These are phyloP conservation scores for Palythoa caribaeorum DNA, from an alignment of 92 coral and sea anemone species.

Conservation along the genomic window DNA sequence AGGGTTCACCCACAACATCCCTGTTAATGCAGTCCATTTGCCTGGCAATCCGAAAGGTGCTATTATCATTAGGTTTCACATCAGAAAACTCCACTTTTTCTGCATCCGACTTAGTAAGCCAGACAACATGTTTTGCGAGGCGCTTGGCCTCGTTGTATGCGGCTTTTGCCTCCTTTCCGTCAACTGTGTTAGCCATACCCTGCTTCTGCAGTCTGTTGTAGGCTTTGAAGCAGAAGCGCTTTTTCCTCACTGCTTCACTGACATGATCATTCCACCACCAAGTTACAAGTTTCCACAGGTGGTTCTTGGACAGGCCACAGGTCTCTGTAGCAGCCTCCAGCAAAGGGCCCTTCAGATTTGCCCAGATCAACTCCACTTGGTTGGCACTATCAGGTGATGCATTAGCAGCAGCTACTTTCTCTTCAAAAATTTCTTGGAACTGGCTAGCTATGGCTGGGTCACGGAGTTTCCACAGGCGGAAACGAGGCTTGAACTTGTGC, in stretches of 20 bases:
- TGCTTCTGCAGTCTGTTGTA: neutral
- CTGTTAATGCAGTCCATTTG: neutral
- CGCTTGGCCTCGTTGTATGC: neutral
- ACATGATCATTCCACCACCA: neutral
- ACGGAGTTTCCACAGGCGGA: neutral
- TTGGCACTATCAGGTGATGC: neutral
- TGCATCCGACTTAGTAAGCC: neutral
- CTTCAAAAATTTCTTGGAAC: neutral
- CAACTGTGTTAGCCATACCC: neutral
- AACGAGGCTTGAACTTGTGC: neutral
- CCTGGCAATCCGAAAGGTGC: neutral
- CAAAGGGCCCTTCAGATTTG: neutral
- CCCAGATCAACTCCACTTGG: neutral
- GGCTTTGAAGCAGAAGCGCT: neutral
- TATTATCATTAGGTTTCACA: neutral
- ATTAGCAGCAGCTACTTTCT: neutral
- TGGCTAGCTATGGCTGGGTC: neutral
- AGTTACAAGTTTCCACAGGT: neutral
- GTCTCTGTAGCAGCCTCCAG: neutral
- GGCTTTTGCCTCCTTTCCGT: neutral
- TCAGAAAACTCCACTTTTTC: neutral
- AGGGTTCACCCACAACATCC: neutral
- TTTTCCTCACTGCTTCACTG: neutral
- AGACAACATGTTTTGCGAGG: neutral
- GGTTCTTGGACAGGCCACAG: neutral